phyloP scores from a whole-genome alignment of 2,797 vertebrate species.

The Eulemur mongoz region DNA sequence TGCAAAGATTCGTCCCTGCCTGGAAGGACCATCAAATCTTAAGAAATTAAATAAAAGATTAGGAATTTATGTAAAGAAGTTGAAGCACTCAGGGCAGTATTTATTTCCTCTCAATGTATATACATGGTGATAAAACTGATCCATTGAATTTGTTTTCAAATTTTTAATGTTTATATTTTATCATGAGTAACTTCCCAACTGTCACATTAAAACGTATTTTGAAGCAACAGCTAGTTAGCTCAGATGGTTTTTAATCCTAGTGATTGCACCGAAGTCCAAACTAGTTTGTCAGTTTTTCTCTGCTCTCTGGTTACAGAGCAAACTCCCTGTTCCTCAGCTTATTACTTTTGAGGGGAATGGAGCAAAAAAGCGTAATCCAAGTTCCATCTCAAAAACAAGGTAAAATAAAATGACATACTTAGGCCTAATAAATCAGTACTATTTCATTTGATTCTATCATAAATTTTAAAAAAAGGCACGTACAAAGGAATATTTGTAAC shows the following conservation, averaged over 20 bases:
- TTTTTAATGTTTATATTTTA: background rate
- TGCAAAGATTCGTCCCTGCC: background rate
- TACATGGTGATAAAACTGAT: background rate
- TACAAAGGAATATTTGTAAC: conserved; percentile 15
- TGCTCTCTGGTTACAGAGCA: background rate
- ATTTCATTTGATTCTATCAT: background rate
- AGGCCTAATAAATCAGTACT: background rate
- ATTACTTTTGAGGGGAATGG: background rate
- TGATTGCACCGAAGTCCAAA: conserved; percentile 22
- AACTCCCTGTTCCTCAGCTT: background rate
- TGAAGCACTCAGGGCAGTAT: background rate
- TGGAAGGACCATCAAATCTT: background rate
- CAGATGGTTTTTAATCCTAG: background rate
- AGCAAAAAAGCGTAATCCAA: background rate
- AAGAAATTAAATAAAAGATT: background rate
- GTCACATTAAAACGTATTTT: background rate
- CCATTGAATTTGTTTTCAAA: background rate
- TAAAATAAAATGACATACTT: background rate
- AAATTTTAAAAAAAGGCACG: background rate
- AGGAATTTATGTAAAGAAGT: background rate
- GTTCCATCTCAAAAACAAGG: background rate
- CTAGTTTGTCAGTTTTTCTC: background rate
- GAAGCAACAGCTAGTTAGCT: background rate
- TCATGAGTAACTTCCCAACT: background rate
- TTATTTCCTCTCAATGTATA: background rate